Percentiles rank a stretch among this genome's conserved stretches.
Evolutionary conservation across 2,797 vertebrate species (phyloP).

Genomic region (Denticeps clupeoides): DNA sequence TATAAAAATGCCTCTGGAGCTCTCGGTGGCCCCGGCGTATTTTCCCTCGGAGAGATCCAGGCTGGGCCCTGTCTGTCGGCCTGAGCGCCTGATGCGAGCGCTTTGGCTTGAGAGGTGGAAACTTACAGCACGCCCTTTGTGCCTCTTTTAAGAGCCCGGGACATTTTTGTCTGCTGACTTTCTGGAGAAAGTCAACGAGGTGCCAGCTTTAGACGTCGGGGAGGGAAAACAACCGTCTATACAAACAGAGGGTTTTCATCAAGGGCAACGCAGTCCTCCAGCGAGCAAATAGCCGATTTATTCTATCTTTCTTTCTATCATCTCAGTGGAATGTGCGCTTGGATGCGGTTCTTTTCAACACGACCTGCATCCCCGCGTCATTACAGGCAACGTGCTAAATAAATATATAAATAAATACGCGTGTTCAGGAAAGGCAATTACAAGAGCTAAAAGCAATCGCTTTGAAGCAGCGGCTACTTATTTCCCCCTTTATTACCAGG

Average conservation of each 20-base stretch:
- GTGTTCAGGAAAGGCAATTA: no score
- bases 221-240: not conserved
- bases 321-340: conserved; percentile 12
- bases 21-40: no score
- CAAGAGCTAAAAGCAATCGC: no score
- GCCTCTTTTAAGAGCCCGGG: conserved; percentile 29
- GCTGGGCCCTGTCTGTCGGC: conserved; percentile 26
- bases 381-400: conserved; percentile 8
- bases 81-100: conserved; percentile 11
- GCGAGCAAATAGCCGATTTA: conserved; percentile 8
- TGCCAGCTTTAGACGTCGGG: conserved; percentile 13
- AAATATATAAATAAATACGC: no score
- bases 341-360: not conserved
- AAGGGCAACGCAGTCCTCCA: not conserved
- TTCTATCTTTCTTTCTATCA: conserved; percentile 10
- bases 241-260: conserved; percentile 9
- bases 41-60: conserved; percentile 16
- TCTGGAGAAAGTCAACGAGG: conserved; percentile 24
- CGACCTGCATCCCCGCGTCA: not conserved
- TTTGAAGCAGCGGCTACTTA: not conserved
- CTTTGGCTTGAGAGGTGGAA: conserved; percentile 29
- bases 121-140: conserved; percentile 38
- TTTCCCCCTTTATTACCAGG: not conserved
- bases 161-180: conserved; percentile 32
- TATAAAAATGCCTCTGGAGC: no score